Base-by-base conservation (phyloP, 2,113 vertebrate genomes). In the Poeciliopsis retropinna region DNA sequence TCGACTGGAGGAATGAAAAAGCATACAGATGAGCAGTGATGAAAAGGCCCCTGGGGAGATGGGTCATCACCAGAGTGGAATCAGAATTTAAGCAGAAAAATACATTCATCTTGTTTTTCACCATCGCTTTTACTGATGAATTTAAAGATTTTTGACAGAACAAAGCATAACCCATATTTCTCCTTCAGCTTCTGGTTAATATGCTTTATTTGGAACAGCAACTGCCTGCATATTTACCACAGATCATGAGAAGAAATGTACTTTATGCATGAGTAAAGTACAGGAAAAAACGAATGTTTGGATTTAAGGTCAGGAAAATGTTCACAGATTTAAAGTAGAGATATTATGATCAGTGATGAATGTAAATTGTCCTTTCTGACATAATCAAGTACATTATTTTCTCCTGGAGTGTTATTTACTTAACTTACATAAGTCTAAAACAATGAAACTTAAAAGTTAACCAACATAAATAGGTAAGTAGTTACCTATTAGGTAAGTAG, bases 161-260 rank as follows among this genome's bases (percentile, higher is more conserved):
- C 83, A 75, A 85, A 79, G 83, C 78, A 82, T 70, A 83, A 84
- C 75, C 87, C 88, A 89, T 85, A 89, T 87, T 89, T 80, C 86
- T 89, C 80, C 68, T 81, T 92, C 80, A 88, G 79, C 86, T 86
- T 75, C 76, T 84, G 82, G 76, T 87, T 86, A 89, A 81, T 73
- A 68, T 89, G 91, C 87, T 86, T 75, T 82, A 90, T 88, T 76
- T 75, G 76, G 78, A 31, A 78, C 51, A 73, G 83, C 64, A 78
- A 83, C 76, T 73, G 75, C 66, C 67, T 60, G 76, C 73, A 67
- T 82, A 67, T 87, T 88, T 87, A 87, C 86, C 73, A 82, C 70
- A 65, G 72, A 82, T 83, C 71, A 83, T 79, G 78, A 63, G 79
- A 69, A 64, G 66, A 74, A 30, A 79, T 81, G 66, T 44, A 65